These are phyloP conservation scores for Pao palembangensis DNA, from an alignment of 2,113 vertebrate genomes.

Conservation along the genomic window DNA sequence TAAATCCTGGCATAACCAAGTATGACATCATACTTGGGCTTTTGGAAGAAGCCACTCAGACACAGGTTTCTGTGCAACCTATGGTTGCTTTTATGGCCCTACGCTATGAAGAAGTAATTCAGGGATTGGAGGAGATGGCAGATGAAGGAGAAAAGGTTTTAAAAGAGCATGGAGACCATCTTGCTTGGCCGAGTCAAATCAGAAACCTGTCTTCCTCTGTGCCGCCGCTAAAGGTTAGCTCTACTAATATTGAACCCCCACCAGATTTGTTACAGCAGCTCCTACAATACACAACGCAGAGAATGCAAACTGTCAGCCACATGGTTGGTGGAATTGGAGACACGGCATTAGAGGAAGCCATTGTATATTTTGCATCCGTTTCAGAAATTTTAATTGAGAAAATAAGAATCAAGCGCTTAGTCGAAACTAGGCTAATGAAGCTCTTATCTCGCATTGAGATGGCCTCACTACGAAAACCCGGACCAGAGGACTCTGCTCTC, in stretches of 20 bases:
- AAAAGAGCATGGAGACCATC: conserved; percentile 77
- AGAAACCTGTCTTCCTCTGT: conserved; percentile 60
- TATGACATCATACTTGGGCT: conserved; percentile 83
- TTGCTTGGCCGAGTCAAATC: conserved; percentile 80
- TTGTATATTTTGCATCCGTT: conserved; percentile 79
- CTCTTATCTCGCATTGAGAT: conserved; percentile 79
- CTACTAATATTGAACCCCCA: conserved; percentile 60
- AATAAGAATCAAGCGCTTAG: conserved; percentile 76
- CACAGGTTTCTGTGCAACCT: conserved; percentile 83
- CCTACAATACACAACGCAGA: conserved; percentile 88
- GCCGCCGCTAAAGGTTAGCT: conserved; percentile 46
- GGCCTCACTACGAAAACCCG: conserved; percentile 69
- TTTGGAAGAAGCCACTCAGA: conserved; percentile 82
- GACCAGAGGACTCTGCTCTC: conserved; percentile 79
- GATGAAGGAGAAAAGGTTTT: conserved; percentile 83
- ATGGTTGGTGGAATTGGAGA: conserved; percentile 77
- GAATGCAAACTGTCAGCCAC: conserved; percentile 80
- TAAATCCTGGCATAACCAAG: conserved; percentile 87
- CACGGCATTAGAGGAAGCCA: conserved; percentile 78
- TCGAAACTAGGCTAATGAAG: conserved; percentile 77
- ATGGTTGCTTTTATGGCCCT: conserved; percentile 85
- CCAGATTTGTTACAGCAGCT: conserved; percentile 92
- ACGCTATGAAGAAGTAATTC: conserved; percentile 84
- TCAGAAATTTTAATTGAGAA: conserved; percentile 80
- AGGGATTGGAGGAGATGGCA: conserved; percentile 81